These are phyloP conservation scores for Oryzias woworae DNA, from an alignment of 2,113 vertebrate genomes.

Conservation along the genomic window DNA sequence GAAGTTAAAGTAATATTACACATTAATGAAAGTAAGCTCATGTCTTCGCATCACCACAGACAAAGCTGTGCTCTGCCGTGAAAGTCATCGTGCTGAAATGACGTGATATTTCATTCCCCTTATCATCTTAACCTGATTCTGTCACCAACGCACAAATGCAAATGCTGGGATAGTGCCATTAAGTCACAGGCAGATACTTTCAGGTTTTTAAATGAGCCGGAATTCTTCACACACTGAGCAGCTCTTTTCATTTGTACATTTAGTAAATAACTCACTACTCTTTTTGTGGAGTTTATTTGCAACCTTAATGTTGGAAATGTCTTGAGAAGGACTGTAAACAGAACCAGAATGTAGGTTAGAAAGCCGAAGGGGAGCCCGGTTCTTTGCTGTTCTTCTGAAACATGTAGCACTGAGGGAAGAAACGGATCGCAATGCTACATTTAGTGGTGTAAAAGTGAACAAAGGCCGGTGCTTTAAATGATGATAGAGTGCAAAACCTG, in stretches of 20 bases:
- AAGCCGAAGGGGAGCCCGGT: slow-evolving; percentile 27
- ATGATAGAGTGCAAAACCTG: slow-evolving; percentile 23
- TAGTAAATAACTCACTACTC: too few relatives aligned
- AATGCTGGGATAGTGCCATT: slow-evolving; percentile 41
- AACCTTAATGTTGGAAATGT: too few relatives aligned
- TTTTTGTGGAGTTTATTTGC: too few relatives aligned
- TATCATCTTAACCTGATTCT: slow-evolving; percentile 68
- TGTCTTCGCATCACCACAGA: slow-evolving; percentile 38
- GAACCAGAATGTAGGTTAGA: slow-evolving; percentile 15
- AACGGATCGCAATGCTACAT: slow-evolving; percentile 3
- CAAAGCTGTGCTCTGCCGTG: slow-evolving; percentile 32
- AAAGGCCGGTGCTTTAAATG: slow-evolving; percentile 39
- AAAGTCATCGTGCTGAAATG: slow-evolving; percentile 51
- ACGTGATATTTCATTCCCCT: slow-evolving; percentile 56
- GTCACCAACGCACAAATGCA: slow-evolving; percentile 48
- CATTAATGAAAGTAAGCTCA: slow-evolving; percentile 40
- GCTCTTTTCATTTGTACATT: too few relatives aligned
- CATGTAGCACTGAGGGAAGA: slow-evolving; percentile 16
- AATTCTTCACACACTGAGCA: slow-evolving; percentile 16
- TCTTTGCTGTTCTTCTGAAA: slow-evolving; percentile 20
- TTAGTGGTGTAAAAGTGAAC: slow-evolving; percentile 2
- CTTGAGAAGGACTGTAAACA: slow-evolving; percentile 48
- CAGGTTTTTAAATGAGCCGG: slow-evolving; percentile 35
- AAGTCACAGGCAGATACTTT: slow-evolving; percentile 39
- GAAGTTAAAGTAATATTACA: slow-evolving; percentile 9